phyloP scores from a whole-genome alignment of 1,140 invertebrate genomes.

The Drosophila kohkoa region DNA sequence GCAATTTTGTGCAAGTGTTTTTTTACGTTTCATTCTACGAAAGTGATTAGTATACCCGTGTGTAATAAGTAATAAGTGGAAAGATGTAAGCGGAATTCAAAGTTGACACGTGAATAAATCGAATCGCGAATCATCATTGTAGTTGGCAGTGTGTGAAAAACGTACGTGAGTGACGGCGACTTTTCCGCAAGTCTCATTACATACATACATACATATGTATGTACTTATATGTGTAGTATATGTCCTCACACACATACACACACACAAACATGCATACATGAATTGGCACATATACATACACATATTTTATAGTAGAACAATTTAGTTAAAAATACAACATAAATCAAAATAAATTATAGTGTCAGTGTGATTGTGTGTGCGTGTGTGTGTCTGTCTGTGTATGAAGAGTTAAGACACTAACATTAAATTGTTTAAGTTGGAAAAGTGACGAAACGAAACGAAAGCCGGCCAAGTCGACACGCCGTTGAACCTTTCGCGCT shows the following conservation, averaged over 20 bases:
- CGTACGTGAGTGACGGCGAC: slow-evolving; percentile 35
- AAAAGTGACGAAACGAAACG: slow-evolving; percentile 31
- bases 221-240: not conserved
- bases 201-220: slow-evolving; percentile 8
- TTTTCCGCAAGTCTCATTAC: slow-evolving; percentile 35
- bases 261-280: slow-evolving; percentile 16
- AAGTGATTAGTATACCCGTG: slow-evolving; percentile 33
- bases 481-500: slow-evolving; percentile 72
- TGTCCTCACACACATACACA: slow-evolving; percentile 10
- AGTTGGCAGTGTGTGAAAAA: slow-evolving; percentile 23
- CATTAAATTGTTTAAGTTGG: slow-evolving; percentile 43
- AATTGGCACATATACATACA: slow-evolving; percentile 7
- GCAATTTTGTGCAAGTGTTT: slow-evolving; percentile 22
- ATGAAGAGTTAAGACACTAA: slow-evolving; percentile 20
- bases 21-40: slow-evolving; percentile 25
- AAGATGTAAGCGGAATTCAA: slow-evolving; percentile 42
- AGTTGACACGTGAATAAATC: slow-evolving; percentile 31
- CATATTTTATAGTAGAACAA: slow-evolving; percentile 51
- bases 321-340: slow-evolving; percentile 55
- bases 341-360: slow-evolving; percentile 49
- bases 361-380: slow-evolving; percentile 13
- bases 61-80: slow-evolving; percentile 14
- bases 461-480: slow-evolving; percentile 54
- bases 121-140: slow-evolving; percentile 17
- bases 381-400: slow-evolving; percentile 31